Percentiles rank a stretch among this genome's conserved stretches.
Evolutionary conservation across 2,797 vertebrate genomes (phyloP).

Genomic region (Eupleurogrammus muticus): DNA sequence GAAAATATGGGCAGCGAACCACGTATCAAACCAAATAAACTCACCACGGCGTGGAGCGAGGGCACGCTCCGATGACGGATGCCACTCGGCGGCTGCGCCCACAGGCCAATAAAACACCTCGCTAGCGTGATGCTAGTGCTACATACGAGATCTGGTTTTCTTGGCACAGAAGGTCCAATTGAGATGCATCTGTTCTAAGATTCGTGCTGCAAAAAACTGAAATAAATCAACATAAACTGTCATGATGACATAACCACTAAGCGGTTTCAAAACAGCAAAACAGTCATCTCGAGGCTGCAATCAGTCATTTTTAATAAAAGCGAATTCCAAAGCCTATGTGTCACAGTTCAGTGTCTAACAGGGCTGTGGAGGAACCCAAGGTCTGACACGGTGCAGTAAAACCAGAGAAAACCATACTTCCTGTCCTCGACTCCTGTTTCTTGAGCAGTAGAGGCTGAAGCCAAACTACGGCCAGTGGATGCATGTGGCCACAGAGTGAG

Average conservation of each 20-base stretch:
- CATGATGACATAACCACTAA: background rate
- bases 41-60: constrained; percentile 62
- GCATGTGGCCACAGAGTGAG: constrained; percentile 54
- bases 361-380: constrained; percentile 38
- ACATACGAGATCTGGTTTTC: constrained; percentile 51
- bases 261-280: constrained; percentile 47
- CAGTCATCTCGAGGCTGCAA: constrained; percentile 24
- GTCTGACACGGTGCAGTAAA: constrained; percentile 54
- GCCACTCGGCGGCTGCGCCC: constrained; percentile 70
- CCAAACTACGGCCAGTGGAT: constrained; percentile 47
- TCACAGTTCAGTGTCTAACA: constrained; percentile 50
- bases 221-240: constrained; percentile 12
- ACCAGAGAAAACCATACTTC: constrained; percentile 73
- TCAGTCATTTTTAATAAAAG: constrained; percentile 57
- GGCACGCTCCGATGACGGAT: constrained; percentile 79
- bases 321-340: constrained; percentile 54
- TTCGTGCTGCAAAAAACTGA: constrained; percentile 18
- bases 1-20: constrained; percentile 81
- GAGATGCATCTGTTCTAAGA: constrained; percentile 15
- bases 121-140: constrained; percentile 30
- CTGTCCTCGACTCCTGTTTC: constrained; percentile 63
- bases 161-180: constrained; percentile 39
- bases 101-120: constrained; percentile 66
- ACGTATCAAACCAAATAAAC: constrained; percentile 84
- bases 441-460: constrained; percentile 42